Percentiles rank a stretch among this genome's conserved stretches.
Evolutionary conservation across 2,888 invertebrate genomes (phyloP).

Genomic region (Aleiodes alternator): DNA sequence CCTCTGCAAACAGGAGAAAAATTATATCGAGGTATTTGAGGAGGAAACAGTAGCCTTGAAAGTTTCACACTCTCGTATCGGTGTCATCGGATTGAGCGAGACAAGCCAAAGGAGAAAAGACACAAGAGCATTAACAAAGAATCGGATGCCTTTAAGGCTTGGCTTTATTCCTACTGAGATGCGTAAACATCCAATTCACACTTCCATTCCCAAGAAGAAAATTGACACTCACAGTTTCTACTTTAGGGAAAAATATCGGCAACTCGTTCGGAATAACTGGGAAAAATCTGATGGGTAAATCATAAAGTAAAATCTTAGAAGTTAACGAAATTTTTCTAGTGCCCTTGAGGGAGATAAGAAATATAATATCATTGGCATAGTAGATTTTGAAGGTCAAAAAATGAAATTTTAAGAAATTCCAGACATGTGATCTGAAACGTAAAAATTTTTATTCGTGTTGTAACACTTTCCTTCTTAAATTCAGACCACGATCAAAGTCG

Average conservation of each 20-base stretch:
- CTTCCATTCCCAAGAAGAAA: no score
- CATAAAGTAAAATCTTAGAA: not conserved
- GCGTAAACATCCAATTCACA: not conserved
- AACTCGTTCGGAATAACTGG: no score
- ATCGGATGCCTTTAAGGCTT: not conserved
- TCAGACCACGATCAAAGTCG: conserved; percentile 16
- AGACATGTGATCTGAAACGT: not conserved
- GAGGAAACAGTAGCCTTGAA: conserved; percentile 13
- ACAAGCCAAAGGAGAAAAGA: no score
- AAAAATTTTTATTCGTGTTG: conserved; percentile 23
- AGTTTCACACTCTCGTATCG: conserved; percentile 24
- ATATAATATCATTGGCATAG: not conserved
- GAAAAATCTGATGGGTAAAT: not conserved
- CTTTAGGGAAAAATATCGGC: no score
- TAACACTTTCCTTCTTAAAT: conserved; percentile 34
- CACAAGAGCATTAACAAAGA: conserved; percentile 10
- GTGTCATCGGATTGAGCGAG: conserved; percentile 24
- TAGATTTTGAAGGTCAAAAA: conserved; percentile 16
- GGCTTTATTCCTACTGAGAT: not conserved
- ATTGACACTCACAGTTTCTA: no score
- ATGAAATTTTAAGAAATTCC: not conserved
- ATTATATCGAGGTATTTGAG: not conserved
- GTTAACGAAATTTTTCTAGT: not conserved
- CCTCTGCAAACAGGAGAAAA: not conserved
- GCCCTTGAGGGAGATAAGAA: not conserved